Conservation (phyloP, 1,140 invertebrate genomes). For the Eciton burchellii region DNA sequence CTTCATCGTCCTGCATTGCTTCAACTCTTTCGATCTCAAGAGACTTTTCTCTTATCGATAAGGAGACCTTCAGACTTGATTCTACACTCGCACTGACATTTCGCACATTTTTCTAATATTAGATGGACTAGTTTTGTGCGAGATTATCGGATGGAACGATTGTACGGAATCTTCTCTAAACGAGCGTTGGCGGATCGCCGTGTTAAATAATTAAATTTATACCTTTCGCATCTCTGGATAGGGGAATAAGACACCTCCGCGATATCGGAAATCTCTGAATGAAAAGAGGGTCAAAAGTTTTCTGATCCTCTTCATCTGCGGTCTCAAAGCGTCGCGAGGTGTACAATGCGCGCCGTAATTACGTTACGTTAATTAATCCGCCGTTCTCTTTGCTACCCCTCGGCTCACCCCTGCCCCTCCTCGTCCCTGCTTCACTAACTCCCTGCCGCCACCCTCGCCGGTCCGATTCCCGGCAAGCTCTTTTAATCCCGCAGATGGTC, state of each 20-base stretch:
- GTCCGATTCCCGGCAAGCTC: slow-evolving; percentile 41
- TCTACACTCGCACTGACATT: too few relatives aligned
- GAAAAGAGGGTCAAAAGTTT: slow-evolving; percentile 55
- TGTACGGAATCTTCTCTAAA: background rate
- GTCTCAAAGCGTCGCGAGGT: slow-evolving; percentile 53
- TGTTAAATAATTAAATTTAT: background rate
- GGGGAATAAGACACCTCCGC: background rate
- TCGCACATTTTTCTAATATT: background rate
- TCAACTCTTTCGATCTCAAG: background rate
- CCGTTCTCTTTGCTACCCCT: slow-evolving; percentile 41
- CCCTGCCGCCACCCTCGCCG: background rate
- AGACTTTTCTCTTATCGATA: background rate
- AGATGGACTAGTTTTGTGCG: background rate
- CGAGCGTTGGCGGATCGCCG: background rate
- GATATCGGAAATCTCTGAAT: background rate
- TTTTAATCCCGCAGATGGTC: slow-evolving; percentile 70
- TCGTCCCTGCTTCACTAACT: background rate
- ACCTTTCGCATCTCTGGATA: background rate
- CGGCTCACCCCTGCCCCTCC: background rate
- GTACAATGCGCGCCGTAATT: slow-evolving; percentile 71
- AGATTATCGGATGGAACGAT: background rate
- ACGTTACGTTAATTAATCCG: slow-evolving; percentile 79
- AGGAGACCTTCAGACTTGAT: background rate
- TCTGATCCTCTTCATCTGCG: slow-evolving; percentile 8
- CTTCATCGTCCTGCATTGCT: background rate